Evolutionary conservation across 2,797 vertebrate species (phyloP), one percentile per base, ranked within the genome.

Genomic region (Megaceryle alcyon): DNA sequence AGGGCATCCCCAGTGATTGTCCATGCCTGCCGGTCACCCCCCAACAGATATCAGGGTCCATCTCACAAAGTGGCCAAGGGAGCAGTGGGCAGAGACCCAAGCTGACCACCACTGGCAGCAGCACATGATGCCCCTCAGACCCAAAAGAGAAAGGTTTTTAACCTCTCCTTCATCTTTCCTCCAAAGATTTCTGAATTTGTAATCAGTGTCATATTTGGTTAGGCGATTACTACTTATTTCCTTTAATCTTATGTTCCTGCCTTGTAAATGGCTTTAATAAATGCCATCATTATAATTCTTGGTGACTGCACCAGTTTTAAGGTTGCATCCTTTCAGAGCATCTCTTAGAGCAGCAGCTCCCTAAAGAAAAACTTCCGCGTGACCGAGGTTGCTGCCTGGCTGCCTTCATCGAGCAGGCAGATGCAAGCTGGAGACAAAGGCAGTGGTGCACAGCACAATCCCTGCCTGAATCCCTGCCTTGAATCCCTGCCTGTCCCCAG

Each of bases 351-450:
- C 81, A 77, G 63, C 4, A 6, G 31, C 31, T 95, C 86, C 93
- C 88, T 37, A 33, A 88, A 94, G 94, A 56, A 92, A 92, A 95
- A 89, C 43, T 39, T 72, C 82, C 0, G 0, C 2, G 11, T 86
- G 91, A 86, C 48, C 0, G 0, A 81, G 86, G 57, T 48, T 93
- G 71, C 94, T 92, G 92, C 79, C 61, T 87, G 85, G 49, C 82
- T 82, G 84, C 80, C 51, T 83, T 69, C 13, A 0, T 3, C 14
- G 43, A 94, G 48, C 51, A 82, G 70, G 57, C 65, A 81, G 87
- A 89, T 61, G 16, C 49, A 53, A 85, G 57, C 60, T 8, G 7
- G 72, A 94, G 82, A 94, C 92, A 96, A 96, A 95, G 76, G 87
- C 92, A 66, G 31, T 15, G 57, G 76, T 44, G 71, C 83, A 64